Base-by-base conservation (phyloP, 2,113 vertebrate species). In the Pardalotus punctatus region DNA sequence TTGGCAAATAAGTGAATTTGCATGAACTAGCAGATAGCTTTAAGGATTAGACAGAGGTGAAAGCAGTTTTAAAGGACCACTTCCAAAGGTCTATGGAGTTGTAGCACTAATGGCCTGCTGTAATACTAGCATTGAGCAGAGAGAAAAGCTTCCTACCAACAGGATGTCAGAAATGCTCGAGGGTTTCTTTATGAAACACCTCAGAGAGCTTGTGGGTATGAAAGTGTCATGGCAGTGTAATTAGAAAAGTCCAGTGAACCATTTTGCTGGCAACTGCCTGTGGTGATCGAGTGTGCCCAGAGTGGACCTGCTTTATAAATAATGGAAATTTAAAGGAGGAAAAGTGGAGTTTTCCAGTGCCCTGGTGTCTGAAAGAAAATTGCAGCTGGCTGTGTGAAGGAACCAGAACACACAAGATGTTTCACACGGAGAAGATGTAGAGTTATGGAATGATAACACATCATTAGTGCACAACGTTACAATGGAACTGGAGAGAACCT, bases 151-250 rank as follows among this genome's bases (percentile, higher is more conserved):
- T 54, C 64, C 38, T 71, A 77, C 58, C 54, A 77, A 22, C 23
- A 81, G 50, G 42, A 65, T 86, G 62, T 54, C 54, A 70, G n/a
- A 76, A 78, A 50, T 24, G 15, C 7, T 25, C 57, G 35, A 65
- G 58, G 40, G 54, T 88, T 88, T 69, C 40, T 90, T 92, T 70
- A 81, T 90, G 86, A 73, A 94, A 77, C 86, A 93, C 74, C 66
- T 93, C 15, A 2, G 58, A 73, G 54, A 42, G 76, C 85, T 86
- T 1, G 0, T 88, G 67, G 43, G 82, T 62, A 65, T 54, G n/a
- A 3, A 81, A 73, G 56, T 81, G 86, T 83, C 67, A 62, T 19
- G 66, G 67, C 70, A 86, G 8, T 12, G 38, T 82, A 73, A 93
- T 67, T 76, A 69, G 53, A 64, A 43, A 70, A 45, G 29, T 47